Conservation (phyloP, 2,888 invertebrate species). For the Chloroclysta siterata region DNA sequence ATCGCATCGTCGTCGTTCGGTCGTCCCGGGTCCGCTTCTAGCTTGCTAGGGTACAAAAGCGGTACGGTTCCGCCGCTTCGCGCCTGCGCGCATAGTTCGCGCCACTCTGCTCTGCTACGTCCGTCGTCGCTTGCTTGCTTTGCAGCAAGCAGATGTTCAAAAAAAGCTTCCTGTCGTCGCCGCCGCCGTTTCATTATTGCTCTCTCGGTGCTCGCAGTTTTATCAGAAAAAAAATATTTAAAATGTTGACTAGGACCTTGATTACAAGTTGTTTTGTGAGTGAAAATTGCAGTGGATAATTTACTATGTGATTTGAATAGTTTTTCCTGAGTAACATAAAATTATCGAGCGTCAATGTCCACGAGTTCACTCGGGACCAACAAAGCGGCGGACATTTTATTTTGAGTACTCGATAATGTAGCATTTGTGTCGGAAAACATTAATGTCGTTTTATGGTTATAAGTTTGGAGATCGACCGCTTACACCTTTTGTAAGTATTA, state of each 20-base stretch:
- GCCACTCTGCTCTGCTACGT: conserved; percentile 64
- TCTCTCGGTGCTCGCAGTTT: conserved; percentile 53
- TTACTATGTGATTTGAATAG: conserved; percentile 72
- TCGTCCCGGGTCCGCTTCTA: no score
- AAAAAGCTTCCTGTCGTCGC: conserved; percentile 74
- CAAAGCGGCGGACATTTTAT: conserved; percentile 86
- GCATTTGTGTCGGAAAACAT: conserved; percentile 83
- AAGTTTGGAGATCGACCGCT: conserved; percentile 81
- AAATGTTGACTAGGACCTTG: conserved; percentile 77
- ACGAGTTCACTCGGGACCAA: conserved; percentile 85
- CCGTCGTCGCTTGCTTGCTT: conserved; percentile 61
- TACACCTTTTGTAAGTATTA: conserved; percentile 83
- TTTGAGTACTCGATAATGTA: conserved; percentile 85
- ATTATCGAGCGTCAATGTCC: conserved; percentile 83
- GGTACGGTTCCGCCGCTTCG: conserved; percentile 42
- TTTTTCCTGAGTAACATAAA: conserved; percentile 68
- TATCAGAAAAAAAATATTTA: conserved; percentile 69
- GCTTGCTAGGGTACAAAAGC: background rate
- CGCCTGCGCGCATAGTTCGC: conserved; percentile 85
- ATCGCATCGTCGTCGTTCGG: no score
- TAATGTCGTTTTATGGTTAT: conserved; percentile 84
- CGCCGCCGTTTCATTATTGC: conserved; percentile 64
- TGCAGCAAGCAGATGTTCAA: conserved; percentile 77
- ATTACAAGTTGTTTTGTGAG: conserved; percentile 67
- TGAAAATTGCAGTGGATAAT: conserved; percentile 73